Evolutionary conservation across 2,113 vertebrate species (phyloP).

Genomic region (Crypturellus undulatus): DNA sequence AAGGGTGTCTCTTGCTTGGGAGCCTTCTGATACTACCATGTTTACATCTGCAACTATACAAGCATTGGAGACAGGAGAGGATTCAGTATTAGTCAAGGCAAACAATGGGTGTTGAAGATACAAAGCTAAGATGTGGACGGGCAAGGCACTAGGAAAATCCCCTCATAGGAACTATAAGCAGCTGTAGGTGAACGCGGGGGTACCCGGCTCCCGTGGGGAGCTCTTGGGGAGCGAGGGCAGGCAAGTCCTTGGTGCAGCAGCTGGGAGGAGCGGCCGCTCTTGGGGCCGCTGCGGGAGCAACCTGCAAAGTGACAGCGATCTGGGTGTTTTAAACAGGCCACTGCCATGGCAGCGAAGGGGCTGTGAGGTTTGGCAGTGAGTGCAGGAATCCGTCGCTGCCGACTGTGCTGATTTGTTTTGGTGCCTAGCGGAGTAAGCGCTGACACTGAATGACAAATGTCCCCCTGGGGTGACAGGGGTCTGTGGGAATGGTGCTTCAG

Average conservation of each 20-base stretch:
- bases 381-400: accelerated
- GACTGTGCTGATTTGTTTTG: background rate
- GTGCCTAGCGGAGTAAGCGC: background rate
- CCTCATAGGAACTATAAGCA: background rate
- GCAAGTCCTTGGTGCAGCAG: background rate
- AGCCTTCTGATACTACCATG: background rate
- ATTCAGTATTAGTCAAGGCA: background rate
- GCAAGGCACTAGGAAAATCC: background rate
- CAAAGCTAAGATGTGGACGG: background rate
- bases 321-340: background rate
- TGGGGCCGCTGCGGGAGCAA: accelerated
- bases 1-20: background rate
- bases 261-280: background rate
- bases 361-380: background rate
- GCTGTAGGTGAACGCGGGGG: accelerated
- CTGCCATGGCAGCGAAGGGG: background rate
- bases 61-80: background rate
- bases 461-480: background rate
- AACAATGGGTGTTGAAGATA: background rate
- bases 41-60: conserved; percentile 35
- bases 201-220: background rate
- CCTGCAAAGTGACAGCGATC: background rate
- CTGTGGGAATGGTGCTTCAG: background rate
- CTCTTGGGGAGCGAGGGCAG: too few species aligned
- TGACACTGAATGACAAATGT: background rate